These are phyloP conservation scores for Sisyra nigra DNA, from an alignment of 2,888 invertebrate genomes.

Conservation along the genomic window DNA sequence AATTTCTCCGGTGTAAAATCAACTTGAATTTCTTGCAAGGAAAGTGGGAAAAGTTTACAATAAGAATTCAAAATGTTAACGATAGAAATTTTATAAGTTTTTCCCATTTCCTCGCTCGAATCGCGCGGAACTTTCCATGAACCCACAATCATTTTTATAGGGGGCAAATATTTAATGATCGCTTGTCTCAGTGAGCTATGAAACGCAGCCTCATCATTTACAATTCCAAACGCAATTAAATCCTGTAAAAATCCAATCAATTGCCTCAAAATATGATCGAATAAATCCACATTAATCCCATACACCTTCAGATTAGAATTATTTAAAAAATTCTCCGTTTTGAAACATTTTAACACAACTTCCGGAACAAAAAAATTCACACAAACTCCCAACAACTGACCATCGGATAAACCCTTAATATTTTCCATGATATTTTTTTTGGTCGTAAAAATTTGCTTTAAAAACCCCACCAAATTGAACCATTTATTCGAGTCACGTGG, in stretches of 20 bases:
- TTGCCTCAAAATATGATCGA: slow-evolving; percentile 7
- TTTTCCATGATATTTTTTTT: slow-evolving; percentile 32
- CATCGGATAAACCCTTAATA: slow-evolving; percentile 28
- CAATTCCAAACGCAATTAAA: slow-evolving; percentile 1
- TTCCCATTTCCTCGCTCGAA: not conserved
- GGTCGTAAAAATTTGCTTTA: slow-evolving; percentile 28
- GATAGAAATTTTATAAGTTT: slow-evolving; percentile 16
- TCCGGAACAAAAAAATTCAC: slow-evolving; percentile 33
- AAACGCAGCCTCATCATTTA: slow-evolving; percentile 1
- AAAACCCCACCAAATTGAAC: slow-evolving; percentile 32
- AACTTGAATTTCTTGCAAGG: slow-evolving; percentile 24
- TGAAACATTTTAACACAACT: slow-evolving; percentile 31
- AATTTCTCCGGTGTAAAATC: slow-evolving; percentile 14
- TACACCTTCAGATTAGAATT: slow-evolving; percentile 17
- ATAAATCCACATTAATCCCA: slow-evolving; percentile 8
- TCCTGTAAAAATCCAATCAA: slow-evolving; percentile 6
- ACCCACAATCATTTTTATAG: no score
- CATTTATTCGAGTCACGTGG: slow-evolving; percentile 38
- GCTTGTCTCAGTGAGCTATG: not conserved
- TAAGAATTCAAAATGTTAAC: slow-evolving; percentile 39
- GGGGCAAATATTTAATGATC: no score
- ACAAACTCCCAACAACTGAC: slow-evolving; percentile 36
- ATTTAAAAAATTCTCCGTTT: slow-evolving; percentile 23
- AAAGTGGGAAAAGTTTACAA: slow-evolving; percentile 33
- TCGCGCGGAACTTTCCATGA: no score